Conservation (phyloP, 2,797 vertebrate genomes). For the Novumbra hubbsi region DNA sequence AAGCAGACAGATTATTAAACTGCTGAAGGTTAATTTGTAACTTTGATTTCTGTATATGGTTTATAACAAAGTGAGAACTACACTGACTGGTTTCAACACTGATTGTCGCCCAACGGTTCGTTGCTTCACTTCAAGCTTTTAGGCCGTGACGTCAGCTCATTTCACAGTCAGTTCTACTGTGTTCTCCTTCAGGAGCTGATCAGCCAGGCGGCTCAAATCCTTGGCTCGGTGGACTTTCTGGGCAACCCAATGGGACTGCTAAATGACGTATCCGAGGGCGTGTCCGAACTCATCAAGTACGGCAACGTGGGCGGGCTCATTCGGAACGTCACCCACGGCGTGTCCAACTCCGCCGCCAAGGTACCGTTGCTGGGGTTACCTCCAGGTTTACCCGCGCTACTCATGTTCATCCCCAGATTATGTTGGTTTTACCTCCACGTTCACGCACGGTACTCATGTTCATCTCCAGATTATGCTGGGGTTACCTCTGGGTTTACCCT, state of each 20-base stretch:
- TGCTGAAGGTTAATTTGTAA: neutral
- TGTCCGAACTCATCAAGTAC: conserved; percentile 92
- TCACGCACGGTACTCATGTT: neutral
- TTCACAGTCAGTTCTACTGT: neutral
- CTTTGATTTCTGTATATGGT: neutral
- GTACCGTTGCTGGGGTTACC: conserved; percentile 62
- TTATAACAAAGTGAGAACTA: neutral
- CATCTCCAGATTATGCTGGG: neutral
- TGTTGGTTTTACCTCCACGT: neutral
- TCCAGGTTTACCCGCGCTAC: neutral
- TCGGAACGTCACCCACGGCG: conserved; percentile 94
- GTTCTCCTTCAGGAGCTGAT: conserved; percentile 83
- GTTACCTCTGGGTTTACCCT: neutral
- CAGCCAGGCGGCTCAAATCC: conserved; percentile 93
- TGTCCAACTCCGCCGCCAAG: conserved; percentile 98
- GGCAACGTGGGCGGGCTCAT: conserved; percentile 96
- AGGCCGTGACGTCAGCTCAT: neutral
- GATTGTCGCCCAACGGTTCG: neutral
- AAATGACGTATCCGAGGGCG: conserved; percentile 91
- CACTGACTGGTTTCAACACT: neutral
- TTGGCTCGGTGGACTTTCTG: conserved; percentile 96
- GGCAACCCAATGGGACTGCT: conserved; percentile 96
- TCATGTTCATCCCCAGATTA: neutral
- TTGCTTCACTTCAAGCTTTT: neutral
- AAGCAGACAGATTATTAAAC: neutral